phyloP scores from a whole-genome alignment of 2,888 invertebrate genomes.

The Cheilosia impressa region DNA sequence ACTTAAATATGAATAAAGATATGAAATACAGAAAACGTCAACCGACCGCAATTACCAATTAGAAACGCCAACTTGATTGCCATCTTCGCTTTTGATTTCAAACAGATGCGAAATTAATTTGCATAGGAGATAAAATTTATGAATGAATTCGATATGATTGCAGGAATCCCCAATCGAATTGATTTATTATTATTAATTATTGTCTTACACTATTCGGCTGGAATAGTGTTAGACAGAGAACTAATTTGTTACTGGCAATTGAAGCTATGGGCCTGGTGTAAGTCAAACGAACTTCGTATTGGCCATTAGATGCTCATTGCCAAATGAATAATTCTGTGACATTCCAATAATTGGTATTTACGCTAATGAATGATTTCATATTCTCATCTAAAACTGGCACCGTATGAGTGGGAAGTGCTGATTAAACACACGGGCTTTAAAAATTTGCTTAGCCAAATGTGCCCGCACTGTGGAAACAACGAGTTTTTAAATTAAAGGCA shows the following conservation, averaged over 20 bases:
- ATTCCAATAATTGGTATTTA: conserved; percentile 17
- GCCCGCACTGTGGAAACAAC: conserved; percentile 9
- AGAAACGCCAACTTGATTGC: conserved; percentile 16
- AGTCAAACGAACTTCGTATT: not conserved
- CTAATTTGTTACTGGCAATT: too few species aligned
- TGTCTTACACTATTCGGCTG: too few species aligned
- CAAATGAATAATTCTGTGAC: conserved; percentile 22
- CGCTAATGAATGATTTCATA: conserved; percentile 48
- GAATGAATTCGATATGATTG: not conserved
- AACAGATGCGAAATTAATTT: not conserved
- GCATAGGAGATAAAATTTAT: not conserved
- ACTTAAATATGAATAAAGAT: not conserved
- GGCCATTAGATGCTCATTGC: conserved; percentile 2
- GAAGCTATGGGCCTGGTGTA: too few species aligned
- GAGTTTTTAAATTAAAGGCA: not conserved
- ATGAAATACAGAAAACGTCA: conserved; percentile 16
- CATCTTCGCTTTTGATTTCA: conserved; percentile 4
- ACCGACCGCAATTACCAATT: conserved; percentile 9
- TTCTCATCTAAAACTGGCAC: not conserved
- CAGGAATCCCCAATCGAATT: not conserved
- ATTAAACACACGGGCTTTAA: conserved; percentile 33
- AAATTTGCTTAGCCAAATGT: conserved; percentile 26
- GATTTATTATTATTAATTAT: too few species aligned
- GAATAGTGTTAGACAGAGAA: too few species aligned
- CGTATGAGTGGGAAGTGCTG: conserved; percentile 26